Evolutionary conservation across 2,797 vertebrate genomes (phyloP).

Genomic region (Oreonectes daqikongensis): DNA sequence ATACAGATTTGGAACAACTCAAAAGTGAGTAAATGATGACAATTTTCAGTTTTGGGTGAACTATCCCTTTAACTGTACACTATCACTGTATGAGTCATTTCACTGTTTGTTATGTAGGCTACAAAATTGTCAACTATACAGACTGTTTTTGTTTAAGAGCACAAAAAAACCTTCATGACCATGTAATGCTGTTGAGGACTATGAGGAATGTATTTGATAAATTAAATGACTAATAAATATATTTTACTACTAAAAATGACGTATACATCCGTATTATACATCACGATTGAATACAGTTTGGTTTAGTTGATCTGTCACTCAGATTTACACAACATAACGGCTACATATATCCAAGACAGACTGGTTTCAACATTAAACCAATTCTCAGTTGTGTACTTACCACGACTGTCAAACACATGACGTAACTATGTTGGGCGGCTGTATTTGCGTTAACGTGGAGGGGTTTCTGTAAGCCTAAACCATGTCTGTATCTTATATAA

Average conservation of each 20-base stretch:
- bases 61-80: no score
- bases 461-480: background rate
- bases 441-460: background rate
- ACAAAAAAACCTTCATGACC: background rate
- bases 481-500: background rate
- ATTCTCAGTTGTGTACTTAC: background rate
- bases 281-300: background rate
- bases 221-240: slow-evolving; percentile 25
- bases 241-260: slow-evolving; percentile 39
- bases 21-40: no score
- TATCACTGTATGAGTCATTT: background rate
- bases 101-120: background rate
- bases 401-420: slow-evolving; percentile 33
- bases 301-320: background rate
- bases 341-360: no score
- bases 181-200: background rate
- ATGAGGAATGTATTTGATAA: slow-evolving; percentile 10
- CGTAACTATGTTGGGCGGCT: slow-evolving; percentile 63
- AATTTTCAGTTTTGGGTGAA: no score
- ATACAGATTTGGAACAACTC: no score
- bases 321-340: background rate
- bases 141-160: background rate
- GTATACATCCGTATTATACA: no score
- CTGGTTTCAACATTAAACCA: background rate
- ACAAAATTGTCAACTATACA: background rate